These are phyloP conservation scores for Paguma larvata DNA, from an alignment of 2,797 vertebrate species.

Conservation along the genomic window DNA sequence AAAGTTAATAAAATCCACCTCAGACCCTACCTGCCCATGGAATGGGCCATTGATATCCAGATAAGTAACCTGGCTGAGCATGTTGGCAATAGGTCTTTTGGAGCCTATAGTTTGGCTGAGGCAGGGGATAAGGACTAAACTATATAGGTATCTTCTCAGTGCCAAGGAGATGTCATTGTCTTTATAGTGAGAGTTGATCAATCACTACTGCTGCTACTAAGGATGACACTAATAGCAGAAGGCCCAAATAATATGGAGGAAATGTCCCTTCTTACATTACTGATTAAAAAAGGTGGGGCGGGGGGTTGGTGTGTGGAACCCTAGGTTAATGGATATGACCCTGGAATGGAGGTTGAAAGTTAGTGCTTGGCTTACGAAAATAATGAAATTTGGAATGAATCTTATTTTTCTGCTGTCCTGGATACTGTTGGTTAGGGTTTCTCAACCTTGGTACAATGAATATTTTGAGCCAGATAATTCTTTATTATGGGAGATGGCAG, in stretches of 20 bases:
- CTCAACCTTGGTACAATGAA: background rate
- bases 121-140: background rate
- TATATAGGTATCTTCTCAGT: background rate
- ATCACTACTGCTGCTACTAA: background rate
- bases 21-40: background rate
- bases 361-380: background rate
- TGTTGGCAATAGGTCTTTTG: background rate
- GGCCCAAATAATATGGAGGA: background rate
- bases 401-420: background rate
- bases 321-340: background rate
- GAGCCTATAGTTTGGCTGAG: background rate
- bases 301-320: background rate
- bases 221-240: background rate
- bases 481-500: background rate
- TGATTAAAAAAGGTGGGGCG: background rate
- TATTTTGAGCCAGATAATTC: background rate
- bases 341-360: constrained; percentile 1
- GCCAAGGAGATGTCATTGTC: background rate
- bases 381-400: background rate
- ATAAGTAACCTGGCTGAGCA: background rate
- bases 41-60: background rate
- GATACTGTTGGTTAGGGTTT: background rate
- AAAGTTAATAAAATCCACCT: background rate
- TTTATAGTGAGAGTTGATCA: background rate
- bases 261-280: background rate